These are phyloP conservation scores for Choristoneura rosaceana DNA, from an alignment of 2,888 invertebrate species.

Conservation along the genomic window DNA sequence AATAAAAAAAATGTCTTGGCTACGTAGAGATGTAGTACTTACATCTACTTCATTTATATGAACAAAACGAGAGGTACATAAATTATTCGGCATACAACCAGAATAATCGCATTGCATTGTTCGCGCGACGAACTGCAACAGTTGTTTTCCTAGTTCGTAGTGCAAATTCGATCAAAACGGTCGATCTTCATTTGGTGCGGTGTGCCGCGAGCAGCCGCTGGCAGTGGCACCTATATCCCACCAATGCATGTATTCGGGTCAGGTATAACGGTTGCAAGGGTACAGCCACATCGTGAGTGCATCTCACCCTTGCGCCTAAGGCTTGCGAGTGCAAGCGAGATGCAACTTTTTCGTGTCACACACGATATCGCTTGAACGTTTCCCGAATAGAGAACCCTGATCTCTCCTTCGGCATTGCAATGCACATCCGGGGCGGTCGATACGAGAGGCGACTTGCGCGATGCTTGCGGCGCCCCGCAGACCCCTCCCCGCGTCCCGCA, in stretches of 20 bases:
- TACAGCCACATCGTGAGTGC: background rate
- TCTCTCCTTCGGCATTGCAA: conserved; percentile 75
- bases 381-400: conserved; percentile 52
- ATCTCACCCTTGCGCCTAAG: background rate
- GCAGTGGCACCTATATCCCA: conserved; percentile 39
- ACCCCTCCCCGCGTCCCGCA: conserved; percentile 58
- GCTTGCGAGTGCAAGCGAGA: background rate
- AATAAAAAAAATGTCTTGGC: no score
- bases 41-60: background rate
- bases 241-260: background rate
- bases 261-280: background rate
- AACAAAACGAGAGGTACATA: background rate
- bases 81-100: background rate
- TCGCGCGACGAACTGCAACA: conserved; percentile 12
- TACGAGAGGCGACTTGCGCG: conserved; percentile 81
- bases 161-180: conserved; percentile 33
- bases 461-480: conserved; percentile 65
- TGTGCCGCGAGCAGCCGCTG: conserved; percentile 67
- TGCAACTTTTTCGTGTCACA: background rate
- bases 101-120: conserved; percentile 1
- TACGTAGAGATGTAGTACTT: no score
- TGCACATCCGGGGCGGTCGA: conserved; percentile 84
- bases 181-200: conserved; percentile 23
- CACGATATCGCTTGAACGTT: background rate
- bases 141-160: conserved; percentile 8